Conservation (phyloP, 2,797 vertebrate genomes). For the Choloepus didactylus region DNA sequence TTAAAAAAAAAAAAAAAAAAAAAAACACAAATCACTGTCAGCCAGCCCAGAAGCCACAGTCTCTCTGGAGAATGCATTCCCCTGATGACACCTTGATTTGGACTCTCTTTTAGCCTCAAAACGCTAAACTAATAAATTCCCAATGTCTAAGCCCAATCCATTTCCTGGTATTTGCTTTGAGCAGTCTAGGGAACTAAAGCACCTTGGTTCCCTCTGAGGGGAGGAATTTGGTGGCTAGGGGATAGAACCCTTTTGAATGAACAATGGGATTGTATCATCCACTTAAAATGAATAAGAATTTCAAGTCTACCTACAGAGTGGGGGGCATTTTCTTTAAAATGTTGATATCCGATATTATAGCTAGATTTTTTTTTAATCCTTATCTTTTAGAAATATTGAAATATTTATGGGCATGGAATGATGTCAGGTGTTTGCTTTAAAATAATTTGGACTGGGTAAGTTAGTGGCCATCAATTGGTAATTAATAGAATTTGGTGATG, state of each 20-base stretch:
- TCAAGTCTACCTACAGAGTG: not conserved
- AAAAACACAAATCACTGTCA: too few species aligned
- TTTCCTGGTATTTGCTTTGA: too few species aligned
- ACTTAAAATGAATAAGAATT: not conserved
- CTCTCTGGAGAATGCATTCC: too few species aligned
- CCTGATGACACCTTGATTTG: too few species aligned
- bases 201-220: not conserved
- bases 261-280: not conserved
- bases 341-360: too few species aligned
- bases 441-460: not conserved
- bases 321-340: not conserved
- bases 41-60: too few species aligned
- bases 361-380: not conserved
- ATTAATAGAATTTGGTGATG: not conserved
- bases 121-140: too few species aligned
- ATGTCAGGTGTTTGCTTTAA: not conserved
- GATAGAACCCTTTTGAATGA: not conserved
- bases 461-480: not conserved
- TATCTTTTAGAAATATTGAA: not conserved
- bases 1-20: too few species aligned
- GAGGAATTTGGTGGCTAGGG: not conserved
- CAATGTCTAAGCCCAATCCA: too few species aligned
- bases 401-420: not conserved
- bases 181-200: too few species aligned
- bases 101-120: too few species aligned